Percentiles rank a stretch among this genome's conserved stretches.
Conservation (phyloP, 2,888 invertebrate genomes). For the Pyrrhia umbra region DNA sequence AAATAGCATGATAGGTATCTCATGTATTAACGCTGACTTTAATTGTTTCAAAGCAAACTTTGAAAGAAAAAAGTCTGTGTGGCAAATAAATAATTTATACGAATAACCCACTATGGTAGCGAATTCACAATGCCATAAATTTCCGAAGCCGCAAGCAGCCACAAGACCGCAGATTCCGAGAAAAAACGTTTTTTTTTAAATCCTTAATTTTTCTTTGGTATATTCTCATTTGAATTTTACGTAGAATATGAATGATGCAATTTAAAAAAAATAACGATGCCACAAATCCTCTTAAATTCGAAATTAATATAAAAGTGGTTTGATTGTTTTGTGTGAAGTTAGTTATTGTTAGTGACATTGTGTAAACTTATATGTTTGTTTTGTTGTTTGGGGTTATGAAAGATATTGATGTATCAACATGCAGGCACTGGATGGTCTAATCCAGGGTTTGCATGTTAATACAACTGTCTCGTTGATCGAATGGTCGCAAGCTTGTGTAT, state of each 20-base stretch:
- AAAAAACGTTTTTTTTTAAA: background rate
- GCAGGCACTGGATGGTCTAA: too few relatives aligned
- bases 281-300: too few relatives aligned
- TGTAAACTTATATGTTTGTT: too few relatives aligned
- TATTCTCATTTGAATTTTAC: background rate
- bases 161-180: background rate
- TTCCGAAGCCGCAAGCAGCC: conserved; percentile 1
- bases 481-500: too few relatives aligned
- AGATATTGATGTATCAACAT: too few relatives aligned
- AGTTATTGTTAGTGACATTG: too few relatives aligned
- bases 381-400: too few relatives aligned
- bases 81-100: conserved; percentile 6
- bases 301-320: too few relatives aligned
- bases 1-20: background rate
- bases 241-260: background rate
- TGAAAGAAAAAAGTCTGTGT: background rate
- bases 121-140: conserved; percentile 19
- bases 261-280: too few relatives aligned
- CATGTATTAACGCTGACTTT: background rate
- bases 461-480: too few relatives aligned
- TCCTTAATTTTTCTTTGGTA: background rate
- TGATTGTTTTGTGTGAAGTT: too few relatives aligned
- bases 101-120: conserved; percentile 22
- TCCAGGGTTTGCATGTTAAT: too few relatives aligned
- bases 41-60: background rate